Conservation (phyloP, 2,113 vertebrate species). For the Microcebus ravelobensis region DNA sequence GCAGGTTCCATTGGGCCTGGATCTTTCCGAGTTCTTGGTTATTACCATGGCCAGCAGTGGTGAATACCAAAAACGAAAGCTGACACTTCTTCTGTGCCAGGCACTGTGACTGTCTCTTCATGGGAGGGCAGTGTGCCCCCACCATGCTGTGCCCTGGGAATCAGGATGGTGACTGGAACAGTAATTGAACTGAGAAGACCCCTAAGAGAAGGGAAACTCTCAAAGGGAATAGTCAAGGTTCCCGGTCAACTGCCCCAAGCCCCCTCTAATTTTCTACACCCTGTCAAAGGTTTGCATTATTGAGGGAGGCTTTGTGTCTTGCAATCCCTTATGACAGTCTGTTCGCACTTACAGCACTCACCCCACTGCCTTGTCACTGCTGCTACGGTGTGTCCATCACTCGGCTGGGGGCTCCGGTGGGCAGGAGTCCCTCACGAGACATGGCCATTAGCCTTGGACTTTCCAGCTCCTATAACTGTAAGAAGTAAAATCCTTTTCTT, state of each 20-base stretch:
- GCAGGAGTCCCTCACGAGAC: not conserved
- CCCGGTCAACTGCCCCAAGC: not conserved
- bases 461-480: not conserved
- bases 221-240: not conserved
- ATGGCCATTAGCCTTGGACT: not conserved
- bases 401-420: not conserved
- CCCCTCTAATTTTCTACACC: not conserved
- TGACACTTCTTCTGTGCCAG: not conserved
- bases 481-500: not conserved
- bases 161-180: not conserved
- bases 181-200: not conserved
- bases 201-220: not conserved
- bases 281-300: not conserved
- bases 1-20: not conserved
- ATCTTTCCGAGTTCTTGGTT: not conserved
- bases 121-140: not conserved
- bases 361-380: rapidly evolving
- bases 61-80: not conserved
- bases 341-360: too few relatives aligned
- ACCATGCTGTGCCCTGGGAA: not conserved
- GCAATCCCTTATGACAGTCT: rapidly evolving
- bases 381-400: not conserved
- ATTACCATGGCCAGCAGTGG: rapidly evolving
- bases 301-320: not conserved
- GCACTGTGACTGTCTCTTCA: not conserved